Evolutionary conservation across 2,888 invertebrate genomes (phyloP).

Genomic region (Trachelus iudaicus): DNA sequence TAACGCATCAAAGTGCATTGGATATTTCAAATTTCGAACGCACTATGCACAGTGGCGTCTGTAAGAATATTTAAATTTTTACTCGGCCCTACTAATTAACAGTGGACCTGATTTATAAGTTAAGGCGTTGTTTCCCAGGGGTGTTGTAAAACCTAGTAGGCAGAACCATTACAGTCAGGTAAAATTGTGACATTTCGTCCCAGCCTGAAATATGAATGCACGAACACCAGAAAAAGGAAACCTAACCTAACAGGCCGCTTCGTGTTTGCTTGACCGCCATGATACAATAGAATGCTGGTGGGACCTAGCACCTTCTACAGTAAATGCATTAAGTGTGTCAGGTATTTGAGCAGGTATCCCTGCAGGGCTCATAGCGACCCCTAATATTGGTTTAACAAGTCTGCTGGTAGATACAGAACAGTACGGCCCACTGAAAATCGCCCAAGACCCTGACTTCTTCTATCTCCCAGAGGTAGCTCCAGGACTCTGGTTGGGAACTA

Average conservation of each 20-base stretch:
- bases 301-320: background rate
- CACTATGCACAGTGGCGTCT: background rate
- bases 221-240: background rate
- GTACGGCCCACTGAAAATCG: background rate
- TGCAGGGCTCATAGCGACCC: constrained; percentile 37
- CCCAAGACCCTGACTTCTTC: constrained; percentile 23
- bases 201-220: background rate
- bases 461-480: constrained; percentile 8
- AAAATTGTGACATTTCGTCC: too few relatives aligned
- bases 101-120: background rate
- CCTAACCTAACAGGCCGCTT: background rate
- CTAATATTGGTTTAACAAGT: constrained; percentile 57
- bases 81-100: background rate
- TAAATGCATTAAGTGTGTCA: background rate
- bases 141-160: background rate
- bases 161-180: background rate
- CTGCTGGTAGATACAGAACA: constrained; percentile 40
- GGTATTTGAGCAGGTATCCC: constrained; percentile 38
- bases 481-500: background rate
- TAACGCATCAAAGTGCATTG: background rate
- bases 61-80: background rate
- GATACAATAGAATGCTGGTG: background rate
- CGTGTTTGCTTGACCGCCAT: background rate
- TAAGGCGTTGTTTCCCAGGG: background rate
- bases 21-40: background rate